Base-by-base conservation (phyloP, 1,140 invertebrate genomes). In the Drosophila lowei region DNA sequence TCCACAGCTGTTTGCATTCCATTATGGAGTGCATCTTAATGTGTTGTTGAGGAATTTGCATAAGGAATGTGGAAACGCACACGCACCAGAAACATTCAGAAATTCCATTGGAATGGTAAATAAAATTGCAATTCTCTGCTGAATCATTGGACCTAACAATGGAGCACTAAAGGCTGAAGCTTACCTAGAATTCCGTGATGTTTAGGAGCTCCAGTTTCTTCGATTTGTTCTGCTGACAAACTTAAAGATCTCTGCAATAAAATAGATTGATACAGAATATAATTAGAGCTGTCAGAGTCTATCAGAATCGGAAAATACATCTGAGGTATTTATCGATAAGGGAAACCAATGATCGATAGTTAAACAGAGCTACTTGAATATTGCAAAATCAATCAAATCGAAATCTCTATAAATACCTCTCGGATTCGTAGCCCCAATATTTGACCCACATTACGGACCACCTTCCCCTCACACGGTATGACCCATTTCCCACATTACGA, bases 241-340 rank as follows among this genome's bases (percentile, higher is more conserved):
- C 62, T 68, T 76, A 62, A 16, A 54, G 59, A 65, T 80, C 41
- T 84, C 80, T 84, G 72, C 34, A 84, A 61, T 50, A 30, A 18
- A 66, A 50, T 15, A 48, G 48, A 55, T 28, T 30, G n/a, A 50
- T 28, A 74, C 30, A 25, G 47, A 13, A 53, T 9, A 64, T n/a
- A 38, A 13, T 38, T 38, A 4, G 11, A 13, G 34, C 34, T 38
- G 34, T 38, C 34, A 38, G 11, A 13, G 4, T 38, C 7, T 0
- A 3, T 9, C 6, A 6, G 23, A 25, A 0, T 25, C 23, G 1
- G 1, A 18, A 18, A 2, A 18, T 18, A 18, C 5, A 25, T 25
- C 23, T 0, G 23, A 25, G 23, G 23, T 4, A 25, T 25, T 11
- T 6, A 54, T 42, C 53, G 13, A 55, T 4, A 16, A 25, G 5